Evolutionary conservation across 2,888 invertebrate species (phyloP).

Genomic region (Eledone cirrhosa): DNA sequence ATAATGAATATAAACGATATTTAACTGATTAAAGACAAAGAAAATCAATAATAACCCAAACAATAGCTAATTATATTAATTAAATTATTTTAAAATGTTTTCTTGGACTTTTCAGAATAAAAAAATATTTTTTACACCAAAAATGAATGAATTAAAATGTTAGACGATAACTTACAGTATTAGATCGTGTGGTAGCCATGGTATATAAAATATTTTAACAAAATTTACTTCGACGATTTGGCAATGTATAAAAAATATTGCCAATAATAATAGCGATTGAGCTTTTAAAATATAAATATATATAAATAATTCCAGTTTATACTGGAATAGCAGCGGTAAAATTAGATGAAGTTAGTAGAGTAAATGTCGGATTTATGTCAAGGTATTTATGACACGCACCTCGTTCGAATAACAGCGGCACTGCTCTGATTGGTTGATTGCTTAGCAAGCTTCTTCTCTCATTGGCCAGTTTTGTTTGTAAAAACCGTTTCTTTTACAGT

Average conservation of each 20-base stretch:
- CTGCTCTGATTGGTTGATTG: constrained; percentile 43
- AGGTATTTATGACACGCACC: constrained; percentile 38
- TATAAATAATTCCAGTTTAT: too few species aligned
- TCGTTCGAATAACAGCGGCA: constrained; percentile 50
- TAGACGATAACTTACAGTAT: not conserved
- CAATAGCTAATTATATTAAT: too few species aligned
- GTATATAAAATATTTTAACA: not conserved
- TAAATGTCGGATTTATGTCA: constrained; percentile 31
- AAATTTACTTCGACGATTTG: too few species aligned
- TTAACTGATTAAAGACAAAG: too few species aligned
- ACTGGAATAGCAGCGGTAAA: too few species aligned
- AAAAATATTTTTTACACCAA: not conserved
- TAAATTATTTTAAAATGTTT: not conserved
- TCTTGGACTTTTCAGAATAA: not conserved
- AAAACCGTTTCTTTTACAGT: too few species aligned
- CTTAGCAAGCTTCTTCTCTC: constrained; percentile 43
- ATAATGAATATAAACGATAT: too few species aligned
- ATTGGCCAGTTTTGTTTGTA: constrained; percentile 47
- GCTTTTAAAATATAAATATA: too few species aligned
- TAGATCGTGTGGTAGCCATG: constrained; percentile 1
- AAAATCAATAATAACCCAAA: not conserved
- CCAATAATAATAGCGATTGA: too few species aligned
- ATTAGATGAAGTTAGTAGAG: constrained; percentile 28
- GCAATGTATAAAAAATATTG: too few species aligned
- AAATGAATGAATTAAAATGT: not conserved